Conservation (phyloP, 2,113 vertebrate species). For the Campylomormyrus numenius region DNA sequence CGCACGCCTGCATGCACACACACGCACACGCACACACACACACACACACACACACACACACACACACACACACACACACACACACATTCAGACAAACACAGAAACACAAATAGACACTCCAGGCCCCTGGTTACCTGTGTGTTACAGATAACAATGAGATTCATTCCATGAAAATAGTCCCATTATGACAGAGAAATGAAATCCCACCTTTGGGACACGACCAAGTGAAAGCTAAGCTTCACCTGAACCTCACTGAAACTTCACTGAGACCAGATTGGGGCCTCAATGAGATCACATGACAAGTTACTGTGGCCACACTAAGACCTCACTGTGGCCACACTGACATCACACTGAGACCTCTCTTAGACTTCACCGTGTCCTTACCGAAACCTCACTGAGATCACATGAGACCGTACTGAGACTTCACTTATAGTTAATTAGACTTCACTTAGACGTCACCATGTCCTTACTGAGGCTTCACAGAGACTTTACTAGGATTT, state of each 20-base stretch:
- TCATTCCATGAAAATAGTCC: background rate
- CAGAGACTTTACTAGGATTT: background rate
- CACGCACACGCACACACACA: background rate
- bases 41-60: background rate
- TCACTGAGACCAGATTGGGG: background rate
- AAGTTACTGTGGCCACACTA: background rate
- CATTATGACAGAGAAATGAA: background rate
- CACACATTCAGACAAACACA: slow-evolving; percentile 1
- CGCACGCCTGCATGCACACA: slow-evolving; percentile 20
- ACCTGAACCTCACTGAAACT: background rate
- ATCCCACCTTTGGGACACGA: background rate
- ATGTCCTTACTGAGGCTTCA: background rate
- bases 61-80: background rate
- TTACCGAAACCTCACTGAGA: background rate
- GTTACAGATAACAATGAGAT: slow-evolving; percentile 10
- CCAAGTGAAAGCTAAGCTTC: background rate
- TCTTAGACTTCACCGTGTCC: background rate
- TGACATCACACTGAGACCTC: background rate
- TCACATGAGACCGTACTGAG: background rate
- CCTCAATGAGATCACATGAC: background rate
- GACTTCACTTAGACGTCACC: background rate
- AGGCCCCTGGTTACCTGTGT: background rate
- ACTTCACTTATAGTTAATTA: background rate
- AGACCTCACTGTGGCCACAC: no score
- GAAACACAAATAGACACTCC: slow-evolving; percentile 1